Evolutionary conservation across 2,797 vertebrate species (phyloP).

Genomic region (Pteropus rufus): DNA sequence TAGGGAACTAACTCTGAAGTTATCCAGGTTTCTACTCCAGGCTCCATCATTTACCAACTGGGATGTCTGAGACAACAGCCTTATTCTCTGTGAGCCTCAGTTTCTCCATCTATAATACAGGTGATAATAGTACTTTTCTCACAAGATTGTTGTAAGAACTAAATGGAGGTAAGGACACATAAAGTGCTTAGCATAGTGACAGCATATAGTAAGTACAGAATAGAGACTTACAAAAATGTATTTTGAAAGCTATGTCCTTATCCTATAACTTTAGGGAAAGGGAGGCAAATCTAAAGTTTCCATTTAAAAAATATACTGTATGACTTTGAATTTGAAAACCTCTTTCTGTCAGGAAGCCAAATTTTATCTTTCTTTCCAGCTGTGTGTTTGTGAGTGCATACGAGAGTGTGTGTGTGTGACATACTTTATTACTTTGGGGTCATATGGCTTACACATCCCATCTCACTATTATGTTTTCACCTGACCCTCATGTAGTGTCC

Average conservation of each 20-base stretch:
- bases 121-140: neutral
- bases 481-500: neutral
- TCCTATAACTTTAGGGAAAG: neutral
- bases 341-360: neutral
- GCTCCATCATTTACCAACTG: too few species aligned
- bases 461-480: neutral
- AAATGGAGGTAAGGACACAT: neutral
- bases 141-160: neutral
- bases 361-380: neutral
- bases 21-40: neutral
- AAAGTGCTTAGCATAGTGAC: neutral
- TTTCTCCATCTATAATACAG: neutral
- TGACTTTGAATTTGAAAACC: neutral
- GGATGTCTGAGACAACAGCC: neutral
- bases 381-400: neutral
- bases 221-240: neutral
- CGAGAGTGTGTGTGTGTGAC: neutral
- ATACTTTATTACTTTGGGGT: neutral
- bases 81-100: neutral
- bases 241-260: neutral
- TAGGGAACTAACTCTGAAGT: neutral
- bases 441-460: fast-evolving
- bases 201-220: neutral
- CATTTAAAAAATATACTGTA: neutral
- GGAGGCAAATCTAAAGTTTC: neutral